Evolutionary conservation across 2,113 vertebrate genomes (phyloP).

Genomic region (Candoia aspera): DNA sequence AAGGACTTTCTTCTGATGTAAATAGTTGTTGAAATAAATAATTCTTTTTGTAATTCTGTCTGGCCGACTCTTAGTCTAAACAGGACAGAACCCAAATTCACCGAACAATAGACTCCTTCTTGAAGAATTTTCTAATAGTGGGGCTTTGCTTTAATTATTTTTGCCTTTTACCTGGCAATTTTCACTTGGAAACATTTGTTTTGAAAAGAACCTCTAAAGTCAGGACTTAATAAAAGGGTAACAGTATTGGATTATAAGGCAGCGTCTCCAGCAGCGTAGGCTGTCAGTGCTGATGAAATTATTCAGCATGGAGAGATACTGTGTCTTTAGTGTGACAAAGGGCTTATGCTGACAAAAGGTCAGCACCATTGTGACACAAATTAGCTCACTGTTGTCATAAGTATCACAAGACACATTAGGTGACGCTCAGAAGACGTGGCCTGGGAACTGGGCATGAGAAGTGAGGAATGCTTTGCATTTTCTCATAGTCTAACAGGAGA

Average conservation of each 20-base stretch:
- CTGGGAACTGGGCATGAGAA: conserved; percentile 40
- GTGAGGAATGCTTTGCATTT: conserved; percentile 43
- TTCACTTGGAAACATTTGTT: conserved; percentile 52
- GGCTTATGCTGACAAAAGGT: conserved; percentile 70
- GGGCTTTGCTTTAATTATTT: conserved; percentile 23
- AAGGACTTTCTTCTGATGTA: too few species aligned
- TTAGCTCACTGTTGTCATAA: conserved; percentile 67
- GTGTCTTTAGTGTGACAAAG: conserved; percentile 62
- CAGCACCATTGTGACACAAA: conserved; percentile 67
- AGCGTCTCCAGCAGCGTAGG: conserved; percentile 33
- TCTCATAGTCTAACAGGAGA: conserved; percentile 45
- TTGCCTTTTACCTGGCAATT: conserved; percentile 34
- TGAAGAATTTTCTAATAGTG: background rate
- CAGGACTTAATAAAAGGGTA: conserved; percentile 67
- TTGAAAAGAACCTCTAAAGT: conserved; percentile 27
- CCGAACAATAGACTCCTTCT: background rate
- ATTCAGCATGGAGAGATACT: background rate
- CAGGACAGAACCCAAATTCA: background rate
- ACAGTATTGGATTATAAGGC: conserved; percentile 42
- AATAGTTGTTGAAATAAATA: too few species aligned
- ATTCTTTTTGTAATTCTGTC: too few species aligned
- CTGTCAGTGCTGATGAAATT: conserved; percentile 72
- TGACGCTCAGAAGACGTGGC: conserved; percentile 54
- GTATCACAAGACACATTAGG: conserved; percentile 52
- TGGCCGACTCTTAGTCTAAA: too few species aligned